Evolutionary conservation across 2,888 invertebrate species (phyloP), one percentile per base, ranked within the genome.

Genomic region (Diaphora mendica): DNA sequence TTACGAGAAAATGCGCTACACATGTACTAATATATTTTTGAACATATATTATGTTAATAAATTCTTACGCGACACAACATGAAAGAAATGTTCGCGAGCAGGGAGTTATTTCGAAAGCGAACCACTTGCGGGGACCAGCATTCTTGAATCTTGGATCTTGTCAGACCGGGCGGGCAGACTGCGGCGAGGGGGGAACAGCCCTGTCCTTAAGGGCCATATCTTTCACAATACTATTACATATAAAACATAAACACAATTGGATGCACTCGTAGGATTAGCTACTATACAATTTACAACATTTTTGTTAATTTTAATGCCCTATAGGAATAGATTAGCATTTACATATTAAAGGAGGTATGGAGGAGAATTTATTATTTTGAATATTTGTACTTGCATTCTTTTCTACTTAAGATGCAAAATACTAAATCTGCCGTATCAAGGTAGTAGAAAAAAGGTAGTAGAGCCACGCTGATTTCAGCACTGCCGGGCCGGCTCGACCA

Each of bases 101-200:
- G 84, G 85, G 81, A 88, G 90, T 87, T 91, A 90, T 92, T 94
- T 94, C 91, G 93, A 94, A 94, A 94, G 93, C 91, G 87, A 89
- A 89, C 91, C 87, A 90, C 90, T 90, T 88, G 85, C 87, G 70
- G 78, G 87, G 89, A 87, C 84, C 91, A 90, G 93, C 93, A 93
- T 94, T 95, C 95, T 94, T 94, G 92, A 87, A 90, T 90, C 91
- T 87, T 87, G 84, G 87, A 94, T 91, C 94, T 90, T 81, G 95
- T 94, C 88, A 86, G 90, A 95, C 95, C 93, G 75, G 92, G 94
- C 90, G 48, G 62, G 51, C 68, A 64, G 87, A 79, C 79, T 26
- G 69, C 78, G 79, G 81, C 77, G 80, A 80, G 86, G 84, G 86
- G 79, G 82, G 82, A 85, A 85, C 83, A 77, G 71, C 15, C 17